Percentiles rank a stretch among this genome's conserved stretches.
These are phyloP conservation scores for Caenorhabditis inopinata DNA, from an alignment of 1,140 invertebrate species.

Conservation along the genomic window DNA sequence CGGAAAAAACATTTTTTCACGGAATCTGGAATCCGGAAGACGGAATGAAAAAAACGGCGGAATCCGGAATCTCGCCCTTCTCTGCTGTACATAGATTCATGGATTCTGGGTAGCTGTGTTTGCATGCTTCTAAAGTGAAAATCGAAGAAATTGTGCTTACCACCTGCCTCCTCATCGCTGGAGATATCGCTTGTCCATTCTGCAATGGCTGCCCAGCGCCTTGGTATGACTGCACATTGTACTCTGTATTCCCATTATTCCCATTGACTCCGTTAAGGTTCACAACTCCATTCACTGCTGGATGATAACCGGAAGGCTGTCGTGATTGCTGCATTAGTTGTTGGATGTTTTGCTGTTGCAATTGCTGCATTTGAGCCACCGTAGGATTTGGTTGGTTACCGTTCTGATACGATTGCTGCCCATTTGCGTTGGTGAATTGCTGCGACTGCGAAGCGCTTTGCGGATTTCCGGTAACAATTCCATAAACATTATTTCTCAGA, in stretches of 20 bases:
- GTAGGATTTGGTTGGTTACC: not conserved
- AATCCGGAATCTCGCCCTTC: too few relatives aligned
- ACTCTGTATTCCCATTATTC: constrained; percentile 20
- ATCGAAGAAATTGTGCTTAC: too few relatives aligned
- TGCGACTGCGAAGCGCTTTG: not conserved
- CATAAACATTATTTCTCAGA: not conserved
- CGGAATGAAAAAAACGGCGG: too few relatives aligned
- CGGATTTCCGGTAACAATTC: not conserved
- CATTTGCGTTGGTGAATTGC: not conserved
- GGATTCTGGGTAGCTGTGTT: too few relatives aligned
- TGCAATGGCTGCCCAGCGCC: not conserved
- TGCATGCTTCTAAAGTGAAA: too few relatives aligned
- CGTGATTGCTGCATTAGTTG: not conserved
- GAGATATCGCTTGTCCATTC: not conserved
- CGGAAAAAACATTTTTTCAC: too few relatives aligned
- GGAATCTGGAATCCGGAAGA: too few relatives aligned
- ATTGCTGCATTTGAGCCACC: not conserved
- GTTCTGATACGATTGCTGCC: not conserved
- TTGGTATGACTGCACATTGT: constrained; percentile 2
- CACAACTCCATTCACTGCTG: constrained; percentile 31
- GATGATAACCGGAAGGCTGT: not conserved
- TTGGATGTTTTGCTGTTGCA: not conserved
- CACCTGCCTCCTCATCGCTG: constrained; percentile 6
- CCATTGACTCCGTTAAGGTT: constrained; percentile 39
- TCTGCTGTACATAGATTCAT: too few relatives aligned